These are phyloP conservation scores for Hemibagrus wyckioides DNA, from an alignment of 2,113 vertebrate genomes.

Conservation along the genomic window DNA sequence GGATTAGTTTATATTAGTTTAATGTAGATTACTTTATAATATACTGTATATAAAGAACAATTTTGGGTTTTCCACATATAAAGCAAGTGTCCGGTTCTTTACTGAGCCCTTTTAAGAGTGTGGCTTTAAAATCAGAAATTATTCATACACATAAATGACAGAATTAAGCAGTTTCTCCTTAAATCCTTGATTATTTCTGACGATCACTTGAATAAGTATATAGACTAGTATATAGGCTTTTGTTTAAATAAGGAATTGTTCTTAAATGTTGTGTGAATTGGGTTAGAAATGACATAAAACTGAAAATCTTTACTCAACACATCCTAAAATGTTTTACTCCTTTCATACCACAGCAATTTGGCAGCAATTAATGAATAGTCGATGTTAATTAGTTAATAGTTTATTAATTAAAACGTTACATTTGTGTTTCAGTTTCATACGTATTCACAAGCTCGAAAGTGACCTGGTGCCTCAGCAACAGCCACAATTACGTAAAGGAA, in stretches of 20 bases:
- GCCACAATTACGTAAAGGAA: conserved; percentile 1
- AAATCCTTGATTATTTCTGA: background rate
- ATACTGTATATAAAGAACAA: too few species aligned
- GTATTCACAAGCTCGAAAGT: background rate
- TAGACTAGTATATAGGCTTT: background rate
- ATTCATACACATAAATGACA: background rate
- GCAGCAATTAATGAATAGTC: background rate
- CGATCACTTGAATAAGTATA: background rate
- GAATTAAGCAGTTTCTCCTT: background rate
- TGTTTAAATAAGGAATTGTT: background rate
- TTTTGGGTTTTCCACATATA: too few species aligned
- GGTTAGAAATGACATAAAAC: background rate
- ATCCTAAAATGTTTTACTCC: background rate
- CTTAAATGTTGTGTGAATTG: background rate
- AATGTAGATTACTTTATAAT: too few species aligned
- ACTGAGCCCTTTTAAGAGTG: too few species aligned
- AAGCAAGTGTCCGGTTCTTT: too few species aligned
- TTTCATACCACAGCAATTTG: background rate
- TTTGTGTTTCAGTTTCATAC: background rate
- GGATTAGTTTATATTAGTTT: too few species aligned
- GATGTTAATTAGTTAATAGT: too few species aligned
- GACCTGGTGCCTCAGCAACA: background rate
- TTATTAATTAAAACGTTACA: background rate
- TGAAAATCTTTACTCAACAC: background rate
- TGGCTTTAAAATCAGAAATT: background rate